These are phyloP conservation scores for Carassius carassius DNA, from an alignment of 2,113 vertebrate species.

Conservation along the genomic window DNA sequence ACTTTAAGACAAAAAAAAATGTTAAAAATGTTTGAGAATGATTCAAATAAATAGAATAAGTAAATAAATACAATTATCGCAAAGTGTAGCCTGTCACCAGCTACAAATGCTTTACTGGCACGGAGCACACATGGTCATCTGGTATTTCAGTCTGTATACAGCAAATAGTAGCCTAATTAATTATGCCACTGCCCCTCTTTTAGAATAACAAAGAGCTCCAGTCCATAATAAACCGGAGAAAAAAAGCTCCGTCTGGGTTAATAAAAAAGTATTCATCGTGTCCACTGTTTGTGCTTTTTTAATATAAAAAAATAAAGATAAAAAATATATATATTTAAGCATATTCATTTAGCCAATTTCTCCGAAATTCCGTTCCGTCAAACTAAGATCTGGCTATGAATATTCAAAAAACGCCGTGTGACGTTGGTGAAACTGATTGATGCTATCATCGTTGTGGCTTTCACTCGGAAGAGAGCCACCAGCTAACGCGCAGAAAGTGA, in stretches of 20 bases:
- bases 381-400: slow-evolving; percentile 72
- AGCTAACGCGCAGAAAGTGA: slow-evolving; percentile 56
- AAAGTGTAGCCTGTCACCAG: not conserved
- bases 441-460: slow-evolving; percentile 68
- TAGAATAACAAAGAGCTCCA: not conserved
- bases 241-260: no score
- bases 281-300: not conserved
- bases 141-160: not conserved
- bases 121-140: slow-evolving; percentile 3
- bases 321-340: not conserved
- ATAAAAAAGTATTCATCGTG: not conserved
- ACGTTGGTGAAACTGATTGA: slow-evolving; percentile 78
- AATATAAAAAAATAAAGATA: no score
- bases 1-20: no score
- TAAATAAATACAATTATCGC: not conserved
- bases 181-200: not conserved
- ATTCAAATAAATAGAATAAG: not conserved
- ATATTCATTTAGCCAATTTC: not conserved
- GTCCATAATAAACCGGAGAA: not conserved
- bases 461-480: slow-evolving; percentile 26
- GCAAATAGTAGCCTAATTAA: not conserved
- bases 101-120: not conserved
- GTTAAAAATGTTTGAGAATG: not conserved
- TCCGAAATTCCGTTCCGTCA: not conserved
- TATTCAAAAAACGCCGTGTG: slow-evolving; percentile 81